Percentiles rank a stretch among this genome's conserved stretches.
Evolutionary conservation across 2,113 vertebrate genomes (phyloP).

Genomic region (Poicephalus meyeri): DNA sequence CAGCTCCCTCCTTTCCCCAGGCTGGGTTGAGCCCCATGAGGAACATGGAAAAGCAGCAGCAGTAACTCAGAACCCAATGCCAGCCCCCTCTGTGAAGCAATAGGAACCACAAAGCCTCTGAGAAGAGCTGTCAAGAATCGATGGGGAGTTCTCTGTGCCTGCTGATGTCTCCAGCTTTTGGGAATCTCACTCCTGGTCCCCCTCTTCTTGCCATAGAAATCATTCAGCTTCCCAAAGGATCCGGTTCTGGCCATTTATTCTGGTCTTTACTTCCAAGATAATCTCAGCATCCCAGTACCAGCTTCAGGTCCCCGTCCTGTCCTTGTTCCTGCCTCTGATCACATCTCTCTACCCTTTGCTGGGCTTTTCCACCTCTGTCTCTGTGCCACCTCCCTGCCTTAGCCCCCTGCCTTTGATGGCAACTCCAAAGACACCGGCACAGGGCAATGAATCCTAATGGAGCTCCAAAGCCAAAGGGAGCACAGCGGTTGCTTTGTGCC

Average conservation of each 20-base stretch:
- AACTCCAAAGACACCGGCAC: background rate
- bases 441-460: rapidly evolving
- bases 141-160: background rate
- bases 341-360: background rate
- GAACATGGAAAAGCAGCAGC: background rate
- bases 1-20: background rate
- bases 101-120: background rate
- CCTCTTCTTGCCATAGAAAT: background rate
- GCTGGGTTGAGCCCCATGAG: background rate
- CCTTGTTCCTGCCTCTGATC: background rate
- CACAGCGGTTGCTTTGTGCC: background rate
- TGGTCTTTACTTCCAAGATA: background rate
- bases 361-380: background rate
- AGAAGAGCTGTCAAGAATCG: background rate
- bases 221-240: background rate
- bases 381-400: background rate
- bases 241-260: background rate
- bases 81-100: background rate
- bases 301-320: background rate
- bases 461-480: background rate
- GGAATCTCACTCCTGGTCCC: background rate
- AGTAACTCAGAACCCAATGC: background rate
- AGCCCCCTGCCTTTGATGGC: background rate
- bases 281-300: background rate
- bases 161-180: background rate